Conservation (phyloP, 2,888 invertebrate genomes). For the Euspilapteryx auroguttella region DNA sequence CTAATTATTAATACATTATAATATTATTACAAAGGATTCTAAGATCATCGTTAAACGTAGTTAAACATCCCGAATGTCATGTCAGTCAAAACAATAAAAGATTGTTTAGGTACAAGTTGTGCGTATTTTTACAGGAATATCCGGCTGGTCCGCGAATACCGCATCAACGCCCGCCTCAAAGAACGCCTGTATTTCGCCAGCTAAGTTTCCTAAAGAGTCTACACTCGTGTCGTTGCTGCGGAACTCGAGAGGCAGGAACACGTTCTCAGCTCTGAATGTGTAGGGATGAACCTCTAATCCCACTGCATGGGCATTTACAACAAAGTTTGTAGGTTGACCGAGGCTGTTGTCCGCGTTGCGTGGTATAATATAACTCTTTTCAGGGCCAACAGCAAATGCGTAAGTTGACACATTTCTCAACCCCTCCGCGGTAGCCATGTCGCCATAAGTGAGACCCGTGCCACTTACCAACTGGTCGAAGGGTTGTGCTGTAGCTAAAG, state of each 20-base stretch:
- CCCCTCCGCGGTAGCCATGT: conserved; percentile 40
- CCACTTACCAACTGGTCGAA: conserved; percentile 26
- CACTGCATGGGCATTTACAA: conserved; percentile 31
- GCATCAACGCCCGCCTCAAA: conserved; percentile 39
- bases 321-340: conserved; percentile 27
- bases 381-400: conserved; percentile 41
- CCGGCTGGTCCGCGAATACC: conserved; percentile 40
- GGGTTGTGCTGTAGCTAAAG: conserved; percentile 16
- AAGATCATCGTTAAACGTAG: no score
- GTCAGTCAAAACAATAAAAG: no score
- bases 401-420: conserved; percentile 35
- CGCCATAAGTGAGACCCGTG: conserved; percentile 28
- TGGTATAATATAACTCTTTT: conserved; percentile 38
- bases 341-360: conserved; percentile 22
- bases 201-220: conserved; percentile 25
- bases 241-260: conserved; percentile 32
- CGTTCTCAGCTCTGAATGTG: conserved; percentile 41
- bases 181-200: conserved; percentile 28
- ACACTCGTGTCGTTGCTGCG: conserved; percentile 18
- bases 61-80: no score
- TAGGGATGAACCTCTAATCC: conserved; percentile 44
- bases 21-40: no score
- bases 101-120: no score
- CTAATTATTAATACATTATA: no score
- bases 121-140: conserved; percentile 14